Percentiles rank a stretch among this genome's conserved stretches.
Evolutionary conservation across 2,797 vertebrate genomes (phyloP).

Genomic region (Pteropus rufus): DNA sequence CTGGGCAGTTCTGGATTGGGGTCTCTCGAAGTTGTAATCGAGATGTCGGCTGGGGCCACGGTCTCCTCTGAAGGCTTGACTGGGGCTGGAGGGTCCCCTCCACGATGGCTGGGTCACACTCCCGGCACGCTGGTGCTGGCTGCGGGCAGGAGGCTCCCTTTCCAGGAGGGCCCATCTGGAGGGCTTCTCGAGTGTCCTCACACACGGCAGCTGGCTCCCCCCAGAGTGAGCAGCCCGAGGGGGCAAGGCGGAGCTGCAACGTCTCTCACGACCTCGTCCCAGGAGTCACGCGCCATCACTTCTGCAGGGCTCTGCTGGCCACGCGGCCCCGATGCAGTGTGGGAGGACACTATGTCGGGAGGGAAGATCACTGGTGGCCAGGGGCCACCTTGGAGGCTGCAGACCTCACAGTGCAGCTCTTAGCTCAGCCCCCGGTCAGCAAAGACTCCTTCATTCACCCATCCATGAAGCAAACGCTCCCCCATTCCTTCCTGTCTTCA

Average conservation of each 20-base stretch:
- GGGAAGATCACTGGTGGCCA: background rate
- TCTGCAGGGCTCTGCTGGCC: background rate
- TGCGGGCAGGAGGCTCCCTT: background rate
- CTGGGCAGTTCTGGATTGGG: background rate
- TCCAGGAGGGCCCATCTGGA: background rate
- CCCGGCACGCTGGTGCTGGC: background rate
- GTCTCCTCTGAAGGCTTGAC: background rate
- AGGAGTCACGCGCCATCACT: background rate
- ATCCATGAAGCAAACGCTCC: background rate
- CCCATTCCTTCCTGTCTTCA: background rate
- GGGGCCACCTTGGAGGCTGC: background rate
- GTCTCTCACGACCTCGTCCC: background rate
- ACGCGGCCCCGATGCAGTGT: background rate
- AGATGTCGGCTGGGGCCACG: background rate
- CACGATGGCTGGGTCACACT: background rate
- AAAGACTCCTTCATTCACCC: background rate
- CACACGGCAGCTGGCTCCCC: background rate
- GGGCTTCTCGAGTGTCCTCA: background rate
- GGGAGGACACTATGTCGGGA: background rate
- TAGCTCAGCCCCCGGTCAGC: background rate
- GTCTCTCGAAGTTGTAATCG: background rate
- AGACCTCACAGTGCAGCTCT: background rate
- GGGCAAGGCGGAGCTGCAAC: background rate
- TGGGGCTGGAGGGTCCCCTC: background rate
- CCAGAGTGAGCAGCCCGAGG: background rate